These are phyloP conservation scores for Plagodis pulveraria DNA, from an alignment of 2,888 invertebrate species.

Conservation along the genomic window DNA sequence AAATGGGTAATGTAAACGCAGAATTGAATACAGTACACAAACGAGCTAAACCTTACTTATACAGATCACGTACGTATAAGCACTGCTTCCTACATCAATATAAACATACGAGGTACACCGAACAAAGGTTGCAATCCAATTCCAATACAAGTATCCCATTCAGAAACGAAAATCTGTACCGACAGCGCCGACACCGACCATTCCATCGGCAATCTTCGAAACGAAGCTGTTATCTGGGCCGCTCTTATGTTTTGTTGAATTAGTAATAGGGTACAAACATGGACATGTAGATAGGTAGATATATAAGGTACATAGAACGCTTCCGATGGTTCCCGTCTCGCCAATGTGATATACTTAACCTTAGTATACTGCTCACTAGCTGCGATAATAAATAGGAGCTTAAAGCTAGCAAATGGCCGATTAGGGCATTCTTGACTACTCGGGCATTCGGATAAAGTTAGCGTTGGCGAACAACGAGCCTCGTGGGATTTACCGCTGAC, in stretches of 20 bases:
- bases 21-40: too few relatives aligned
- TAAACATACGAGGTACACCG: conserved; percentile 20
- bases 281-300: conserved; percentile 47
- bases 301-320: conserved; percentile 62
- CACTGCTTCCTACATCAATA: conserved; percentile 6
- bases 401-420: conserved; percentile 75
- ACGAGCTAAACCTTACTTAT: background rate
- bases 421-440: conserved; percentile 77
- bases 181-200: conserved; percentile 43
- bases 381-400: conserved; percentile 77
- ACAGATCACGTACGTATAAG: background rate
- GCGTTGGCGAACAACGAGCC: conserved; percentile 71
- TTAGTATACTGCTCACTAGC: conserved; percentile 58
- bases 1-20: too few relatives aligned
- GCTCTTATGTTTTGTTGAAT: conserved; percentile 73
- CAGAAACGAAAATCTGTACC: conserved; percentile 33
- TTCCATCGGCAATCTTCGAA: conserved; percentile 61
- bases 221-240: conserved; percentile 67
- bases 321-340: conserved; percentile 42
- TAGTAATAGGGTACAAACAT: conserved; percentile 75
- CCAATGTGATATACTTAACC: conserved; percentile 61
- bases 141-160: conserved; percentile 39
- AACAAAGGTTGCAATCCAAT: conserved; percentile 41
- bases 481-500: conserved; percentile 64
- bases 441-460: conserved; percentile 78